Evolutionary conservation across 2,797 vertebrate species (phyloP), one percentile per base, ranked within the genome.

Genomic region (Triplophysa yarkandensis): DNA sequence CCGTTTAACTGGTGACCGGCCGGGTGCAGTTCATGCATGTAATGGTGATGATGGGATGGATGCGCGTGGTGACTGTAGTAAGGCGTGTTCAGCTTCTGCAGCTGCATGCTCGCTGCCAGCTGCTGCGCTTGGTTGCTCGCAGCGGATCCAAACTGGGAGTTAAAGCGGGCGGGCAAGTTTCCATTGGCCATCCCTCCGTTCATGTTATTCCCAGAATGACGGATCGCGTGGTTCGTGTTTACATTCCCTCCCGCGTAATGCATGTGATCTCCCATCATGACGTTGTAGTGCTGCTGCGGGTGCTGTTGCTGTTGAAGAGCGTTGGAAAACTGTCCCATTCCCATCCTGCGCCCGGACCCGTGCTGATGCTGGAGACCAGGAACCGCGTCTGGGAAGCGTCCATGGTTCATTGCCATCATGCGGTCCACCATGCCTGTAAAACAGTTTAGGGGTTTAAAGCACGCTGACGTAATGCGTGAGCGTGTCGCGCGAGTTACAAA

Each of bases 401-500:
- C 93, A 86, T 94, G 94, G 91, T 94, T 94, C 94, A 94, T 92
- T 85, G 93, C 93, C 93, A 95, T 94, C 90, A 93, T 93, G 84
- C 93, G 93, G 79, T 94, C 94, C 85, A 93, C 93, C 93, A 94
- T 93, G 81, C 83, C 78, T 69, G 52, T 13, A 77, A 77, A 63
- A 69, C 25, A 69, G 21, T 28, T 19, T 9, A 8, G 19, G 17
- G 2, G 6, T 46, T 46, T 46, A 46, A 46, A 44, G n/a, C 43
- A 44, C 17, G 2, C 6, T 4, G 43, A 44, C 6, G 6, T n/a
- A n/a, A 19, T 10, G 32, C 39, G 7, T 32, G 3, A 19, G 50
- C 0, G 17, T 39, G 8, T 1, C 11, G 9, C 36, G 28, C 21
- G 28, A 3, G 28, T 10, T 17, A 28, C 14, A 25, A 16, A 30